These are phyloP conservation scores for Trematomus bernacchii DNA, from an alignment of 2,797 vertebrate genomes.

Conservation along the genomic window DNA sequence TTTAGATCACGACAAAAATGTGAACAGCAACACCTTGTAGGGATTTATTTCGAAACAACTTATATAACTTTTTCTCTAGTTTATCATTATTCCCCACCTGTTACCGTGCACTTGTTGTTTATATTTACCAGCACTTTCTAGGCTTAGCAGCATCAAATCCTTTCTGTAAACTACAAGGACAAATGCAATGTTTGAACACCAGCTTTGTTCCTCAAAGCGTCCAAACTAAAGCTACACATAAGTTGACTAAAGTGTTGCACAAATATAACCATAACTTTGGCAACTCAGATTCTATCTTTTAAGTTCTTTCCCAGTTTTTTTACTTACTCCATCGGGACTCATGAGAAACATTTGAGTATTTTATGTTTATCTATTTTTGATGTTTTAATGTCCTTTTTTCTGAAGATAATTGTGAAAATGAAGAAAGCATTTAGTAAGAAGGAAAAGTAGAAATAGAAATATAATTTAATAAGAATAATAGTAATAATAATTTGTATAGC, in stretches of 20 bases:
- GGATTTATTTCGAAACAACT: too few relatives aligned
- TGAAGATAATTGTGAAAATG: background rate
- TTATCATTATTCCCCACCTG: background rate
- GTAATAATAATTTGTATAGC: too few relatives aligned
- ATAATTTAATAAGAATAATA: too few relatives aligned
- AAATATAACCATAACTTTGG: background rate
- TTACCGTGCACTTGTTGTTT: background rate
- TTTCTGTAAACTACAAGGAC: conserved; percentile 15
- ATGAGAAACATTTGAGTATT: background rate
- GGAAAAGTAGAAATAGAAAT: background rate
- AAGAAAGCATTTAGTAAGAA: background rate
- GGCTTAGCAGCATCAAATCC: conserved; percentile 7
- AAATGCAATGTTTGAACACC: conserved; percentile 12
- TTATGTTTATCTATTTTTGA: background rate
- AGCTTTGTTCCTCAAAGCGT: conserved; percentile 10
- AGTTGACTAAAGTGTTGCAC: background rate
- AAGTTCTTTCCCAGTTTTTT: background rate
- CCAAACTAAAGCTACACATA: conserved; percentile 1
- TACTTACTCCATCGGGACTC: background rate
- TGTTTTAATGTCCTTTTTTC: background rate
- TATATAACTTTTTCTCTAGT: background rate
- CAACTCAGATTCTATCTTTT: background rate
- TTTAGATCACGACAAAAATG: too few relatives aligned
- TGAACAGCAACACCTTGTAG: too few relatives aligned
- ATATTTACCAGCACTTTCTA: background rate